phyloP scores from a whole-genome alignment of 2,888 invertebrate genomes.

The Apoderus coryli region DNA sequence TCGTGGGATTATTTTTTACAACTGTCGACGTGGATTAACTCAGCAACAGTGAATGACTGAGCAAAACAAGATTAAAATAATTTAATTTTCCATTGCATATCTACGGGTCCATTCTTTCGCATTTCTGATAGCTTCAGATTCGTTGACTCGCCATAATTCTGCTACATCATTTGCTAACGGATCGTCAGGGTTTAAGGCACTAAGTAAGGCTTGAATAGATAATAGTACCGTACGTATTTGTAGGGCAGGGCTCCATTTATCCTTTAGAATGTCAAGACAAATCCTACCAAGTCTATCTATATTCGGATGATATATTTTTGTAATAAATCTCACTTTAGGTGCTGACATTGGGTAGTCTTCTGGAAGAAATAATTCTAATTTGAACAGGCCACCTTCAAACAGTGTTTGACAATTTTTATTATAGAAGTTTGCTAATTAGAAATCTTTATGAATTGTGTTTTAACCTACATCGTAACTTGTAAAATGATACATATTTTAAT shows the following conservation, averaged over 20 bases:
- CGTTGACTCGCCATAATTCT: constrained; percentile 98
- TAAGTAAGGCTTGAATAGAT: constrained; percentile 95
- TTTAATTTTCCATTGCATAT: constrained; percentile 85
- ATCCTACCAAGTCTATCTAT: constrained; percentile 99
- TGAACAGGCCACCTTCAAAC: constrained; percentile 96
- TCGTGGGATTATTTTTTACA: too few relatives aligned
- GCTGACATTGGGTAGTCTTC: constrained; percentile 99
- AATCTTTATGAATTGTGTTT: too few relatives aligned
- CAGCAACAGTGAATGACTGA: too few relatives aligned
- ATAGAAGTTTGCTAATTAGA: too few relatives aligned
- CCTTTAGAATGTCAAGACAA: constrained; percentile 98
- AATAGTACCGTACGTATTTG: constrained; percentile 98
- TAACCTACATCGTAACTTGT: too few relatives aligned
- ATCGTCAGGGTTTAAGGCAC: constrained; percentile 99
- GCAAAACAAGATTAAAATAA: too few relatives aligned
- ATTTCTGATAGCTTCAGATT: constrained; percentile 92
- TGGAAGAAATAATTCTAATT: constrained; percentile 96
- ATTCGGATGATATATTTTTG: constrained; percentile 99
- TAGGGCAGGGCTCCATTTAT: constrained; percentile 97
- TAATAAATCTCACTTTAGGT: constrained; percentile 99
- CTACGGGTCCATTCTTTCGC: constrained; percentile 93
- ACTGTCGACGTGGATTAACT: too few relatives aligned
- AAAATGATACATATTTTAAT: too few relatives aligned
- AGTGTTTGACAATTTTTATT: too few relatives aligned
- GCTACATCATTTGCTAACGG: constrained; percentile 98